Conservation (phyloP, 1,140 invertebrate genomes). For the Aphis gossypii region DNA sequence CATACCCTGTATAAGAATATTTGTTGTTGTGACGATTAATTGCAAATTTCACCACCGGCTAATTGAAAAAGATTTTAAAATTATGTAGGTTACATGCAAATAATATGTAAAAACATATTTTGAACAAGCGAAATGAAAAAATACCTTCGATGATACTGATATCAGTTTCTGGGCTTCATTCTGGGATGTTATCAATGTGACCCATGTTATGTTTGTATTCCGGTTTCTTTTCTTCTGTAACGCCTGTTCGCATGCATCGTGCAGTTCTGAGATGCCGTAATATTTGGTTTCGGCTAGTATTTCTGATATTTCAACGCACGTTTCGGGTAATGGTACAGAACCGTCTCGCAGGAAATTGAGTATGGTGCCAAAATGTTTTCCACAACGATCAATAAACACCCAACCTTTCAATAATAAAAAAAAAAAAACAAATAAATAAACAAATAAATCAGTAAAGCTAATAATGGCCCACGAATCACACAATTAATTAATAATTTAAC, state of each 20-base stretch:
- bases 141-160: conserved; percentile 82
- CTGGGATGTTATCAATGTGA: conserved; percentile 94
- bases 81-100: background rate
- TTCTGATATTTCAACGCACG: conserved; percentile 84
- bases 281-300: conserved; percentile 95
- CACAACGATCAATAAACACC: conserved; percentile 97
- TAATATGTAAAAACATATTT: background rate
- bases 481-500: background rate
- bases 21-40: conserved; percentile 99
- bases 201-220: conserved; percentile 86
- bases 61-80: conserved; percentile 53
- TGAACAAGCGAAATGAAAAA: conserved; percentile 49
- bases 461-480: background rate
- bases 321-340: conserved; percentile 90
- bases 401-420: conserved; percentile 74
- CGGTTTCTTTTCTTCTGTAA: conserved; percentile 79
- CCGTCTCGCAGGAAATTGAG: conserved; percentile 95
- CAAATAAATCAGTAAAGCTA: background rate
- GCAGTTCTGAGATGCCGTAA: conserved; percentile 89
- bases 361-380: conserved; percentile 97
- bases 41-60: conserved; percentile 94
- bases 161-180: conserved; percentile 93
- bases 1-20: conserved; percentile 94
- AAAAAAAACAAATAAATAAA: background rate
- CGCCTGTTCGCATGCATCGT: conserved; percentile 84